Evolutionary conservation across 2,888 invertebrate genomes (phyloP).

Genomic region (Melitaea athalia): DNA sequence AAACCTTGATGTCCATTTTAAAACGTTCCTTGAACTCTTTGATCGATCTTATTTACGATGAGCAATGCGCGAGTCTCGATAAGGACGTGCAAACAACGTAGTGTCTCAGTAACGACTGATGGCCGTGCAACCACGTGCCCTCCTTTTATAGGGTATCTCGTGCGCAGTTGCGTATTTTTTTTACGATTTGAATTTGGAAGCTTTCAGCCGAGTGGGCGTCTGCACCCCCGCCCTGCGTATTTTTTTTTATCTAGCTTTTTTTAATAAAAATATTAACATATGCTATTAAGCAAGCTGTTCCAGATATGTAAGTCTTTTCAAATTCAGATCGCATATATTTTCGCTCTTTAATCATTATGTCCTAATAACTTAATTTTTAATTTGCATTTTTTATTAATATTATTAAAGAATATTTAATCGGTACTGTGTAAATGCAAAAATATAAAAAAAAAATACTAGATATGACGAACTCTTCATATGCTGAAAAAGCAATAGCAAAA

Average conservation of each 20-base stretch:
- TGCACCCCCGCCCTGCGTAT: conserved; percentile 68
- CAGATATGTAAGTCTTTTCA: conserved; percentile 17
- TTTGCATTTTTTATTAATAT: too few species aligned
- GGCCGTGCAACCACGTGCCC: conserved; percentile 69
- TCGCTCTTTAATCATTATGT: too few species aligned
- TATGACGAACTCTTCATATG: background rate
- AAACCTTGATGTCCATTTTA: conserved; percentile 73
- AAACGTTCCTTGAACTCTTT: conserved; percentile 58
- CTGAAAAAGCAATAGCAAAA: conserved; percentile 4
- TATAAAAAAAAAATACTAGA: background rate
- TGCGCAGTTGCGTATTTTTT: conserved; percentile 75
- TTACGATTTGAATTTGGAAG: conserved; percentile 79
- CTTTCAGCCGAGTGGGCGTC: conserved; percentile 77
- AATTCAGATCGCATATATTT: conserved; percentile 3
- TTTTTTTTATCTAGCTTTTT: conserved; percentile 48
- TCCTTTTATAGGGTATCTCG: conserved; percentile 71
- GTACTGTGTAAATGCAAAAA: background rate
- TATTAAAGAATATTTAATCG: too few species aligned
- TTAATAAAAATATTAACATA: conserved; percentile 56
- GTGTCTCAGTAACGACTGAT: conserved; percentile 67
- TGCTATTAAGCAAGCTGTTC: conserved; percentile 36
- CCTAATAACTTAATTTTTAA: too few species aligned
- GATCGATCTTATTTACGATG: conserved; percentile 78
- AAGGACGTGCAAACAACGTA: conserved; percentile 61
- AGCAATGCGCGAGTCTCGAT: conserved; percentile 53